Base-by-base conservation (phyloP, 2,888 invertebrate genomes). In the Parnassius orleans region DNA sequence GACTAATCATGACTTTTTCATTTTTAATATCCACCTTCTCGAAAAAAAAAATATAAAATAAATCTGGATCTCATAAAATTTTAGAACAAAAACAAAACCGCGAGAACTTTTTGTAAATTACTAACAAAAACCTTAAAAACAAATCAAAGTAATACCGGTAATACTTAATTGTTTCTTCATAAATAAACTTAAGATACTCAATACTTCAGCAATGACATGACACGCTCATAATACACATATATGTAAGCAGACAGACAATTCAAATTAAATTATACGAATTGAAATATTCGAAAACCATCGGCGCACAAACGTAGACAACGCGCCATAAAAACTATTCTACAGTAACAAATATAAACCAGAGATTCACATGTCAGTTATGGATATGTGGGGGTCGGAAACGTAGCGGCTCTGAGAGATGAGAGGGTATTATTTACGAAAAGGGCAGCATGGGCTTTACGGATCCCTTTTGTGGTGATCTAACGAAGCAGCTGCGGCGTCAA, bases 401-500 rank as follows among this genome's bases (percentile, higher is more conserved):
- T 51, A 10, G 51, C 33, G 51, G 1, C 51, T 53, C 10, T 41
- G n/a, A 24, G 50, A 80, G 74, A 78, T 76, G 80, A 78, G 78
- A 68, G 68, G 69, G 72, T 79, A 76, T 77, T 81, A 80, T 79
- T 75, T 74, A 77, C 69, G 73, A 74, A 71, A 67, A 68, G 63
- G 64, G 67, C 77, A 75, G 65, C 76, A 74, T 73, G 74, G 73
- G 48, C 48, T 12, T 12, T 15, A 48, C 14, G 48, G 15, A 15
- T 77, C 68, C 72, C 75, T 77, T 77, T 75, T 80, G 80, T 84
- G 83, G 79, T 79, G 79, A 70, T 75, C 76, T 83, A 83, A 86
- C 80, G 82, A 84, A 85, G 78, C 79, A 76, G 77, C 72, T 74
- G 75, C 69, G 70, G 75, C 81, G 85, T 86, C 87, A 87, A 84